Percentiles rank a stretch among this genome's conserved stretches.
phyloP scores from a whole-genome alignment of 2,113 vertebrate species.

The Paradisaea rubra region DNA sequence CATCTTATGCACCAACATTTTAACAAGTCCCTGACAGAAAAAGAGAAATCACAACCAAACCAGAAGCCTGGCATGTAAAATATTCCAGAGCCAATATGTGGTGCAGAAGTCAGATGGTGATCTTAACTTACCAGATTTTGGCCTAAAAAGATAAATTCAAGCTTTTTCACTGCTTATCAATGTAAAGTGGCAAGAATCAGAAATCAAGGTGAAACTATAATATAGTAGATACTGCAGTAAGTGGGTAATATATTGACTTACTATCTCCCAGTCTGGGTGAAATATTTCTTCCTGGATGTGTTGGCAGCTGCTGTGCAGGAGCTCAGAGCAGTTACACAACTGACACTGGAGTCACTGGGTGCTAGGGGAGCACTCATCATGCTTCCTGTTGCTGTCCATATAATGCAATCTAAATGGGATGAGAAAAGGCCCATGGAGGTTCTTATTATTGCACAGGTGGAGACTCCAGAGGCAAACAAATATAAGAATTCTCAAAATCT shows the following conservation, averaged over 20 bases:
- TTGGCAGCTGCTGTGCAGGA: constrained; percentile 62
- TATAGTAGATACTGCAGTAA: not conserved
- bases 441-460: not conserved
- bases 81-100: not conserved
- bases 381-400: constrained; percentile 62
- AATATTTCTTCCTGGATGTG: constrained; percentile 61
- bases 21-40: not conserved
- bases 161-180: not conserved
- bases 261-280: constrained; percentile 80
- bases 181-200: not conserved
- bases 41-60: not conserved
- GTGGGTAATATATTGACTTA: constrained; percentile 24
- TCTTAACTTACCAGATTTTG: not conserved
- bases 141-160: not conserved
- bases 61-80: not conserved
- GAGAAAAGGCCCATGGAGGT: not conserved
- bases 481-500: not conserved
- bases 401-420: constrained; percentile 42
- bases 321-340: constrained; percentile 72
- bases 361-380: constrained; percentile 55
- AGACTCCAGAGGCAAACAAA: not conserved
- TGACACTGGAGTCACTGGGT: constrained; percentile 71
- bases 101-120: not conserved
- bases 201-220: not conserved
- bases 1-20: not conserved